Evolutionary conservation across 1,140 invertebrate species (phyloP), one percentile per base, ranked within the genome.

Genomic region (Amyelois transitella): DNA sequence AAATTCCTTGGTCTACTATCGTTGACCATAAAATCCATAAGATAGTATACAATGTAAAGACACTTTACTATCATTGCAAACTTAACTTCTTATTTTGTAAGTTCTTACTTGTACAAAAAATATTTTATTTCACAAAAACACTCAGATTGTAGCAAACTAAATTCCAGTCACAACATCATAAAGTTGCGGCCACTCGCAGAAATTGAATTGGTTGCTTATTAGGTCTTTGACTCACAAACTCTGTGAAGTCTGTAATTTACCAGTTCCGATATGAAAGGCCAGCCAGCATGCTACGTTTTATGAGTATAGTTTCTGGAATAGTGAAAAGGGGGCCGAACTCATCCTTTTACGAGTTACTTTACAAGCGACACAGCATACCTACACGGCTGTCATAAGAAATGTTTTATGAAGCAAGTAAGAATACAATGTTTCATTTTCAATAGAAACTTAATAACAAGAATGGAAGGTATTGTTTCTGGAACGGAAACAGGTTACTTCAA

Each of bases 121-220:
- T n/a, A n/a, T n/a, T n/a, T n/a, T n/a, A n/a, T n/a, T n/a, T n/a
- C n/a, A n/a, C n/a, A n/a, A n/a, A n/a, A n/a, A n/a, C n/a, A n/a
- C n/a, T n/a, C n/a, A n/a, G n/a, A n/a, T n/a, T n/a, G n/a, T n/a
- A n/a, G n/a, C n/a, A n/a, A n/a, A n/a, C n/a, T n/a, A 44, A 38
- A 44, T 47, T 51, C 55, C 55, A 51, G 55, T 51, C 50, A 52
- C 47, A 57, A 57, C 55, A 57, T 57, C 55, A 49, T 57, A 57
- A 57, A 57, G 7, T 20, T 14, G 17, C 10, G 22, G 48, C 53
- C 49, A 10, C 7, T 24, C 55, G 43, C 18, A 43, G 38, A 32
- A 38, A 47, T 57, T 25, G 38, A 8, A 51, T 56, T 32, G 19
- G 49, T 44, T 18, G 25, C 20, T 44, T 5, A 8, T 38, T 10